Evolutionary conservation across 1,140 invertebrate species (phyloP), one percentile per base, ranked within the genome.

Genomic region (Apis laboriosa): DNA sequence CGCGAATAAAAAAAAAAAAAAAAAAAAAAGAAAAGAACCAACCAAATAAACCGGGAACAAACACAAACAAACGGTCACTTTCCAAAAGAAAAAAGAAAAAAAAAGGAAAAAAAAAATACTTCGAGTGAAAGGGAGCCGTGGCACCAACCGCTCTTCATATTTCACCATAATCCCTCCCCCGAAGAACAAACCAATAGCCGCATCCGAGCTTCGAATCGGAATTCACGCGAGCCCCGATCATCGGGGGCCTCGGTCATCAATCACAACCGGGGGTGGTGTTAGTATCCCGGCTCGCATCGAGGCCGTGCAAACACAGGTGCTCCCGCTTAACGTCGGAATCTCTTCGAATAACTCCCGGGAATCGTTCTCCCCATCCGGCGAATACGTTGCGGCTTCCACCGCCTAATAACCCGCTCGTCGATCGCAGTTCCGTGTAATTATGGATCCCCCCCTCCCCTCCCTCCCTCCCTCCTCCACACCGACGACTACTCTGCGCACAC

Each of bases 381-480:
- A 64, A 78, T 78, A 64, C 81, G 58, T 63, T 78, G 76, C 81
- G 86, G 81, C 78, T 87, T 76, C 68, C 49, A 77, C 17, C 81
- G 77, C 85, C 84, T 89, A 89, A 91, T 90, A 90, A 89, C 88
- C 82, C 89, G 84, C 84, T 89, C 83, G 67, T 83, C 81, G 80
- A 87, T 82, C 80, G 85, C 77, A 86, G 83, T 86, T 77, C 78
- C 81, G 68, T 66, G 80, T 84, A 89, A 87, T 90, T 86, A 84
- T 83, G 86, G 79, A 89, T 88, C 84, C 34, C 84, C 73, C 74
- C 83, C 80, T 34, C 3, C 84, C 34, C 84, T 71, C 74, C 83
- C 80, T 34, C 3, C 34, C 34, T 34, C 34, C 34, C 3, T 2
- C 74, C 74, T 82, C 80, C 77, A 76, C 84, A 86, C 75, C 84